Base-by-base conservation (phyloP, 2,113 vertebrate genomes). In the Oreochromis niloticus region DNA sequence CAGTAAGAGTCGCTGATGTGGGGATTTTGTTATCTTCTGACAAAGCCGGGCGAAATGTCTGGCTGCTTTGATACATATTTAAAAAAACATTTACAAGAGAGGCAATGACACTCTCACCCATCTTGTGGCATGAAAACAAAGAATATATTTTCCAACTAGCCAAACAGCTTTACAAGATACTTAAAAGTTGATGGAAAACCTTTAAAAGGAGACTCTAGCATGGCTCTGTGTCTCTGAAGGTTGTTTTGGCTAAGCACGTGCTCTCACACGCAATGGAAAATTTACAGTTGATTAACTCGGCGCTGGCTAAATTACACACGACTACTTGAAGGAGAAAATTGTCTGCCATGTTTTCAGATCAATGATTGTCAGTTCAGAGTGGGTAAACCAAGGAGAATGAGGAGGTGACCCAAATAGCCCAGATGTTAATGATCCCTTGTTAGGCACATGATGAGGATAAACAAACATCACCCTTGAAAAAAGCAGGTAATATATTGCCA, bases 371-470 rank as follows among this genome's bases (percentile, higher is more conserved):
- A 6, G 14, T 83, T 73, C 63, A 66, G 87, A 90, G 48, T 68
- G 73, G 27, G 17, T n/a, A 61, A 80, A 52, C 73, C 27, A 78
- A 34, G 63, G 57, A 80, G 12, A 78, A 83, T 54, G 24, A 73
- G 30, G 24, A n/a, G 39, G 16, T 84, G 90, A 73, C 80, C 88
- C 66, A 87, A 80, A 91, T 85, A 82, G 81, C 16, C 13, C 19
- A 12, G 36, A 56, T 90, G 94, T 95, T 92, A 95, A 96, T 94
- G 80, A 94, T 95, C 95, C 83, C 88, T 89, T 89, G 73, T 91
- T 84, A 83, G 89, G 85, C 85, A 89, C 78, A 43, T 13, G 27
- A 16, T 68, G 56, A 82, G 80, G 71, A 71, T 79, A 90, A 87
- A 87, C 19, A 89, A 88, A 81, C 81, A 80, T 5, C 2, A 16